Evolutionary conservation across 2,797 vertebrate genomes (phyloP).

Genomic region (Fundulus diaphanus): DNA sequence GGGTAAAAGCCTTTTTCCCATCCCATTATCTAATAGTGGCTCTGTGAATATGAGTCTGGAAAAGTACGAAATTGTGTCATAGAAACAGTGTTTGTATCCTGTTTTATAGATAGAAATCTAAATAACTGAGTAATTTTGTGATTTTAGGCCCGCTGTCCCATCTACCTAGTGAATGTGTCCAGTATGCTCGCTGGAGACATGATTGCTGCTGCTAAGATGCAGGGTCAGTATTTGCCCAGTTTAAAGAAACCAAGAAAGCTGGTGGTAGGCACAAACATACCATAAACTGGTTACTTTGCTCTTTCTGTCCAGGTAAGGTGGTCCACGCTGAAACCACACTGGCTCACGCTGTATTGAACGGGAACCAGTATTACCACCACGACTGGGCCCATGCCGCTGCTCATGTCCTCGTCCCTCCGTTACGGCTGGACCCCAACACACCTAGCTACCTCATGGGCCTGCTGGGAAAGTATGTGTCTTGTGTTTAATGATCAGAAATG

Average conservation of each 20-base stretch:
- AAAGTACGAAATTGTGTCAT: no score
- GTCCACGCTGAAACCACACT: slow-evolving; percentile 93
- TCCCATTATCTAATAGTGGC: background rate
- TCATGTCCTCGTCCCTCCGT: slow-evolving; percentile 90
- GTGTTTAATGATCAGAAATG: background rate
- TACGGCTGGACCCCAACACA: slow-evolving; percentile 94
- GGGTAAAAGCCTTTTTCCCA: slow-evolving; percentile 71
- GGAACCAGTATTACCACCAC: slow-evolving; percentile 96
- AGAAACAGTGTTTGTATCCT: no score
- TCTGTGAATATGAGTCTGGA: no score
- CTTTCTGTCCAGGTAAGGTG: slow-evolving; percentile 85
- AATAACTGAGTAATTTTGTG: slow-evolving; percentile 9
- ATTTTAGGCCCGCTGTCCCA: slow-evolving; percentile 82
- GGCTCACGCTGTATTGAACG: slow-evolving; percentile 91
- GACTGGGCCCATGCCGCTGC: slow-evolving; percentile 95
- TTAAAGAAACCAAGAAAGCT: background rate
- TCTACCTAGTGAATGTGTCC: slow-evolving; percentile 93
- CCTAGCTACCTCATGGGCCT: slow-evolving; percentile 96
- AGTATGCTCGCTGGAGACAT: slow-evolving; percentile 91
- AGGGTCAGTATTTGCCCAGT: slow-evolving; percentile 71
- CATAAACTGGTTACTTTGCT: background rate
- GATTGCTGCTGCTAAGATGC: slow-evolving; percentile 89
- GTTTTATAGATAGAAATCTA: background rate
- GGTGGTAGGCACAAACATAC: background rate
- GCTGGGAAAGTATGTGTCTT: slow-evolving; percentile 88